These are phyloP conservation scores for Mesitornis unicolor DNA, from an alignment of 2,113 vertebrate genomes.

Conservation along the genomic window DNA sequence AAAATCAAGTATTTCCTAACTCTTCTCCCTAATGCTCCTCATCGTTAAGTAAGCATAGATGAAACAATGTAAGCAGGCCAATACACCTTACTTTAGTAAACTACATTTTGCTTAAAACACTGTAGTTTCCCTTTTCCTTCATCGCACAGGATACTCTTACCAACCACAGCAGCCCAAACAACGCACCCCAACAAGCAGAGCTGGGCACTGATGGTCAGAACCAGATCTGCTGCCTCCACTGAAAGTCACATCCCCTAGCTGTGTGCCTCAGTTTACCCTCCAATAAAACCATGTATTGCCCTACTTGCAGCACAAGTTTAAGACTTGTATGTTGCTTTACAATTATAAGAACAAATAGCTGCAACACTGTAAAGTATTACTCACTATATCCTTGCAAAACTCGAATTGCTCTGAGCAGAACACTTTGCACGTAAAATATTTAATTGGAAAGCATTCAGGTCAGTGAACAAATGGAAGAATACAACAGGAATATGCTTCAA, in stretches of 20 bases:
- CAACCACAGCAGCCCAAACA: not conserved
- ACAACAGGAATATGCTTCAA: not conserved
- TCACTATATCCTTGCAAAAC: not conserved
- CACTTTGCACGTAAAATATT: not conserved
- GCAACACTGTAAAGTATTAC: not conserved
- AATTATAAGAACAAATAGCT: accelerated
- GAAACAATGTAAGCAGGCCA: not conserved
- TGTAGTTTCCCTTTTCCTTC: not conserved
- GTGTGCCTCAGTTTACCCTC: not conserved
- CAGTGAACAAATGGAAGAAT: not conserved
- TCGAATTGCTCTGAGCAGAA: not conserved
- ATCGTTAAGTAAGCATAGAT: not conserved
- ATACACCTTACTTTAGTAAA: not conserved
- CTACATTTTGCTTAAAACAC: not conserved
- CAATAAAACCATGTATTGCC: not conserved
- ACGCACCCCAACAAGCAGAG: not conserved
- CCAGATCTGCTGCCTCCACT: not conserved
- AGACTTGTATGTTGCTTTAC: not conserved
- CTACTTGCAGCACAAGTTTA: not conserved
- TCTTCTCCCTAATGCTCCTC: not conserved
- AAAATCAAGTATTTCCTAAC: not conserved
- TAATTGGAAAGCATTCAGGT: not conserved
- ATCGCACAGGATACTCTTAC: accelerated
- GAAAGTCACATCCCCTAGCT: not conserved
- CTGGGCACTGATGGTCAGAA: not conserved